These are phyloP conservation scores for Boulengeromyrus knoepffleri DNA, from an alignment of 2,113 vertebrate genomes.

Conservation along the genomic window DNA sequence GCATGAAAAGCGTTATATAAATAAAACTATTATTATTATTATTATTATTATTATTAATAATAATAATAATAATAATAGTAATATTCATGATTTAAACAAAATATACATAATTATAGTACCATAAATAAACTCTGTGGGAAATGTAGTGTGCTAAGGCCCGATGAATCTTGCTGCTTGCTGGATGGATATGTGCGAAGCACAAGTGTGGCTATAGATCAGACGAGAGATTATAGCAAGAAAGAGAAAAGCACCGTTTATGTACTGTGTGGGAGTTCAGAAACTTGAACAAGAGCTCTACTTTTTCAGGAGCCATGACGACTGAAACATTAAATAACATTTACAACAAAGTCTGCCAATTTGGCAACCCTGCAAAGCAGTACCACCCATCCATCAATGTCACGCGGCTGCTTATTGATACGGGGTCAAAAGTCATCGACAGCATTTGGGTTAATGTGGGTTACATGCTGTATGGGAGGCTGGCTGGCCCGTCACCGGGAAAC, in stretches of 20 bases:
- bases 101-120: background rate
- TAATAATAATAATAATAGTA: too few species aligned
- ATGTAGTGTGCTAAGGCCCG: background rate
- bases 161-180: background rate
- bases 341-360: background rate
- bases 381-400: background rate
- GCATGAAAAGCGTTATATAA: too few species aligned
- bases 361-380: background rate
- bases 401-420: background rate
- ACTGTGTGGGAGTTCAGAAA: background rate
- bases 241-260: background rate
- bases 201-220: background rate
- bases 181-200: background rate
- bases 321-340: background rate
- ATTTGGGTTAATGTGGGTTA: background rate
- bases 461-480: background rate
- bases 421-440: background rate
- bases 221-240: background rate
- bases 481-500: background rate
- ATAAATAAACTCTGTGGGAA: background rate
- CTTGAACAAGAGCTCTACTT: background rate
- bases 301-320: background rate
- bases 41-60: background rate
- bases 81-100: background rate
- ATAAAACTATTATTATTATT: too few species aligned